A percentile compares a stretch with the other conserved stretches of the same genome.
These are phyloP conservation scores for Machimus atricapillus DNA, from an alignment of 2,888 invertebrate genomes.

Conservation along the genomic window DNA sequence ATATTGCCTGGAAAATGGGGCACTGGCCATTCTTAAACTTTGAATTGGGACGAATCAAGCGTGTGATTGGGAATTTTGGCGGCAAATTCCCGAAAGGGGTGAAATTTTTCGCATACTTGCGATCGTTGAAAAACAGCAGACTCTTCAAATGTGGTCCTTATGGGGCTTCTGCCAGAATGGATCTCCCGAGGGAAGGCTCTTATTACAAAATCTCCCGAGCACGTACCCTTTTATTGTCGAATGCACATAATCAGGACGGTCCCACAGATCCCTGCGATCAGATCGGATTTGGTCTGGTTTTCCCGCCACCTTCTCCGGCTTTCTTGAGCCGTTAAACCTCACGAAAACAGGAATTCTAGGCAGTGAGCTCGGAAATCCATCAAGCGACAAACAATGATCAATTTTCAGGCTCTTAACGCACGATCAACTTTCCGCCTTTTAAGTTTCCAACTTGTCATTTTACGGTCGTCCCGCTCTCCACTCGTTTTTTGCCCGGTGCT, in stretches of 20 bases:
- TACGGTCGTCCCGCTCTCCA: not conserved
- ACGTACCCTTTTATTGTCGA: conserved; percentile 23
- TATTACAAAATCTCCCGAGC: conserved; percentile 16
- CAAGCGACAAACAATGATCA: conserved; percentile 46
- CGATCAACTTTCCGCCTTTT: conserved; percentile 40
- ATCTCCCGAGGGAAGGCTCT: not conserved
- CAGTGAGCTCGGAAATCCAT: conserved; percentile 31
- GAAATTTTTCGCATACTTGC: not conserved
- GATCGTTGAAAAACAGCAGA: not conserved
- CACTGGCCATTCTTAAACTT: not conserved
- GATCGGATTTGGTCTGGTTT: conserved; percentile 19
- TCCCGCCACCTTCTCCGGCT: not conserved
- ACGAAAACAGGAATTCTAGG: conserved; percentile 32
- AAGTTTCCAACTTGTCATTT: conserved; percentile 27
- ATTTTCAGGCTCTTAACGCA: conserved; percentile 46
- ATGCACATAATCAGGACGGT: not conserved
- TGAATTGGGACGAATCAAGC: not conserved
- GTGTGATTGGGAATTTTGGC: not conserved
- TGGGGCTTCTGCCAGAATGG: conserved; percentile 4
- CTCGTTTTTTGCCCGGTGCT: not conserved
- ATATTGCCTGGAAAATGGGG: conserved; percentile 29
- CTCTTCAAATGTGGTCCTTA: not conserved
- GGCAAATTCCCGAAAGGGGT: not conserved
- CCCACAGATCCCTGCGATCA: not conserved
- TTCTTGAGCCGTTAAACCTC: conserved; percentile 12